Evolutionary conservation across 2,113 vertebrate genomes (phyloP).

Genomic region (Aplodontia rufa): DNA sequence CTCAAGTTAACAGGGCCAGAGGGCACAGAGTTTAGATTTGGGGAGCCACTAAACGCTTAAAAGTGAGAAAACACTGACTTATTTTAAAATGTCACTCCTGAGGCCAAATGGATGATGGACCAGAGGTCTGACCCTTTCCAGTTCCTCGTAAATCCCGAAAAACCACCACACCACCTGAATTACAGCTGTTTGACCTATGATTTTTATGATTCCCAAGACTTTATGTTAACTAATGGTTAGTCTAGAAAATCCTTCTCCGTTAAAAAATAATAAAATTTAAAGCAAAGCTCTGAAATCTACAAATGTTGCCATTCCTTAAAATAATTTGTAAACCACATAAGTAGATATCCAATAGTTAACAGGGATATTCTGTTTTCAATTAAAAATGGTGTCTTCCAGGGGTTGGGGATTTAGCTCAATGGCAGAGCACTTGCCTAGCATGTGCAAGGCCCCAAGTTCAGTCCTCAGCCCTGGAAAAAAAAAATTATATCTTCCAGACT

Average conservation of each 20-base stretch:
- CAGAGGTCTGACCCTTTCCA: too few species aligned
- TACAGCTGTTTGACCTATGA: neutral
- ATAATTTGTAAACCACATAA: neutral
- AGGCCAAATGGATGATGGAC: neutral
- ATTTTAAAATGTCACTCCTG: neutral
- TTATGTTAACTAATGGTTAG: neutral
- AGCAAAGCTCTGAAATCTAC: neutral
- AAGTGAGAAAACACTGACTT: neutral
- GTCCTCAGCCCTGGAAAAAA: too few species aligned
- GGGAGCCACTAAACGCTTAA: neutral
- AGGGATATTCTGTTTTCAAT: slow-evolving; percentile 26
- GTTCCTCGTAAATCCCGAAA: neutral
- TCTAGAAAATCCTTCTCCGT: neutral
- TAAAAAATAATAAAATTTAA: neutral
- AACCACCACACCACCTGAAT: neutral
- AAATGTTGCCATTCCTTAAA: neutral
- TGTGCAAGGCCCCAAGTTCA: too few species aligned
- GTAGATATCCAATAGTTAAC: neutral
- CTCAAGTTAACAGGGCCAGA: neutral
- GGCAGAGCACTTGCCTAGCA: too few species aligned
- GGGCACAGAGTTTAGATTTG: neutral
- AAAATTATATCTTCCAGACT: neutral
- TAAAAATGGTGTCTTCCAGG: slow-evolving; percentile 33
- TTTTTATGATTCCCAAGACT: neutral
- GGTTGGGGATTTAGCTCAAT: too few species aligned